Evolutionary conservation across 2,113 vertebrate genomes (phyloP), one percentile per base, ranked within the genome.

Genomic region (Oryzias celebensis): DNA sequence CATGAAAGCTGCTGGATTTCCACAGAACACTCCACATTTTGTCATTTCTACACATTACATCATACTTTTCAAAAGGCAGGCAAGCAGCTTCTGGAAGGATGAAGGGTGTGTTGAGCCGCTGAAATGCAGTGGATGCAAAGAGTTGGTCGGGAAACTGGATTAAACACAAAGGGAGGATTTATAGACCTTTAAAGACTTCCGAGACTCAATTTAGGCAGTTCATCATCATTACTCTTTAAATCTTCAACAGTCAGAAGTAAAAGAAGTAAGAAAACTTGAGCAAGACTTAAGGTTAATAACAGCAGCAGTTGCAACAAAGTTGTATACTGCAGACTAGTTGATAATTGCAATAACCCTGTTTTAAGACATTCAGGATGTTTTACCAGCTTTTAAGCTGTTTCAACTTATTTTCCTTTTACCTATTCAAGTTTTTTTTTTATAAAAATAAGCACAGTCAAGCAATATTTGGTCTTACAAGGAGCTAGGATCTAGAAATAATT

Each of bases 11-110:
- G 52, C 63, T 58, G 24, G 41, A 42, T 26, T 69, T 52, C n/a
- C 51, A 48, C 12, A 16, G 26, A 20, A 49, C 7, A 24, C 28
- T n/a, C 52, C 24, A 8, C 22, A 65, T 41, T 43, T 47, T 42
- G n/a, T 42, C 28, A 43, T 81, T 81, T 71, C 68, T 24, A n/a
- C 12, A 31, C 8, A 43, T 76, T 81, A 62, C 65, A 76, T 73
- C 68, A 75, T 26, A 14, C 31, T 0, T 63, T 71, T 23, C 58
- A 51, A 64, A 36, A 36, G 8, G 8, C 36, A 36, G 8, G 36
- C 36, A 36, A 10, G 10, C 36, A 72, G 17, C 31, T 14, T 52
- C 28, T 52, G 28, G 1, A 46, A 53, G 53, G 62, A 16, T 62
- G 31, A 72, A 7, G 31, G 17, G 59, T 52, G 20, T 12, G 48